Evolutionary conservation across 1,140 invertebrate genomes (phyloP).

Genomic region (Drosophila kurseongensis): DNA sequence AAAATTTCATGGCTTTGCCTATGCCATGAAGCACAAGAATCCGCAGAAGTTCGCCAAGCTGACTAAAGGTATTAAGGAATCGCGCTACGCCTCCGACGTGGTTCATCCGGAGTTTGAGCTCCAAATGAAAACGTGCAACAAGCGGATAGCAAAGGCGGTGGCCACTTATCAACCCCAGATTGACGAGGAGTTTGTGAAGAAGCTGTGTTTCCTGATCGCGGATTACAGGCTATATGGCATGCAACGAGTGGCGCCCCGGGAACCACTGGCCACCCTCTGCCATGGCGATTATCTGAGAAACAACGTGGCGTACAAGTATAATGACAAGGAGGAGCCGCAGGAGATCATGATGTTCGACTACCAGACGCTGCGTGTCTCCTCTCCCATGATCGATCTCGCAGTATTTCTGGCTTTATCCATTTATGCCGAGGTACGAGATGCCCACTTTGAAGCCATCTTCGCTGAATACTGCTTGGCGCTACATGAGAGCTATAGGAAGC

Average conservation of each 20-base stretch:
- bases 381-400: constrained; percentile 78
- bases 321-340: constrained; percentile 42
- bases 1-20: constrained; percentile 71
- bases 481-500: constrained; percentile 35
- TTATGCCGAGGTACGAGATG: constrained; percentile 57
- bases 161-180: constrained; percentile 53
- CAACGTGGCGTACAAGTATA: constrained; percentile 76
- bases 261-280: constrained; percentile 73
- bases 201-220: constrained; percentile 29
- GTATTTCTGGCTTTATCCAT: constrained; percentile 67
- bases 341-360: constrained; percentile 84
- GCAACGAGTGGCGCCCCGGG: constrained; percentile 57
- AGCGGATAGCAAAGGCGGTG: constrained; percentile 31
- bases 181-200: constrained; percentile 56
- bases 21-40: constrained; percentile 63
- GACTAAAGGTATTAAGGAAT: constrained; percentile 45
- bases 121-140: constrained; percentile 8
- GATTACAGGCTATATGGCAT: constrained; percentile 44
- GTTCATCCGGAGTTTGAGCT: constrained; percentile 34
- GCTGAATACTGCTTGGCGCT: constrained; percentile 61
- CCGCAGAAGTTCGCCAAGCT: constrained; percentile 49
- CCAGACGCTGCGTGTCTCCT: constrained; percentile 72
- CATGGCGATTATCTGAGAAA: constrained; percentile 82
- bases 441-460: constrained; percentile 71
- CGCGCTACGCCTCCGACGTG: constrained; percentile 40